phyloP scores from a whole-genome alignment of 2,797 vertebrate genomes.

The Pempheris klunzingeri region DNA sequence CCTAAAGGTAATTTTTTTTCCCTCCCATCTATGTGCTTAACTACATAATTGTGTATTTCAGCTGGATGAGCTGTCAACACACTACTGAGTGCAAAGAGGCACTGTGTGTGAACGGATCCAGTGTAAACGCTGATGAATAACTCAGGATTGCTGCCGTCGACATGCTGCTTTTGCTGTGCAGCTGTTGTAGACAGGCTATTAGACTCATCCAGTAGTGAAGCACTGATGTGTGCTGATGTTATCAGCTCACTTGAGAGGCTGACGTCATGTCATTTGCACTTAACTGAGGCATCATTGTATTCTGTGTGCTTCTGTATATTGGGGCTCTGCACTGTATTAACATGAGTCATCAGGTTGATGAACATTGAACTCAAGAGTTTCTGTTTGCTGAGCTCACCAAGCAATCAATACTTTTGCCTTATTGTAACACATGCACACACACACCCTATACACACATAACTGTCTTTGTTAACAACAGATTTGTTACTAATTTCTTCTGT shows the following conservation, averaged over 20 bases:
- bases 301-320: constrained; percentile 17
- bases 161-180: constrained; percentile 1
- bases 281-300: not conserved
- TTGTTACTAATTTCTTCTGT: not conserved
- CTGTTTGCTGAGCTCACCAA: constrained; percentile 31
- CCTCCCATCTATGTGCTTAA: not conserved
- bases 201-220: not conserved
- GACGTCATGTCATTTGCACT: constrained; percentile 16
- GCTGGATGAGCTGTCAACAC: not conserved
- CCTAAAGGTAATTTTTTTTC: not conserved
- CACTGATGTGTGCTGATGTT: constrained; percentile 17
- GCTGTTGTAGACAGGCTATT: not conserved
- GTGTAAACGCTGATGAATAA: not conserved
- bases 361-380: constrained; percentile 13
- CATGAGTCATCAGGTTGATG: constrained; percentile 43
- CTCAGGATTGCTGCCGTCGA: not conserved
- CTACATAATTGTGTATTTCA: not conserved
- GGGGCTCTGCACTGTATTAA: not conserved
- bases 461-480: not conserved
- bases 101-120: not conserved
- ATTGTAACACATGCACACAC: not conserved
- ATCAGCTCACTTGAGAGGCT: constrained; percentile 14
- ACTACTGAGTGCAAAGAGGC: not conserved
- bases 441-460: not conserved
- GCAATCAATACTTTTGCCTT: constrained; percentile 2